These are phyloP conservation scores for Semaprochilodus insignis DNA, from an alignment of 2,797 vertebrate genomes.

Conservation along the genomic window DNA sequence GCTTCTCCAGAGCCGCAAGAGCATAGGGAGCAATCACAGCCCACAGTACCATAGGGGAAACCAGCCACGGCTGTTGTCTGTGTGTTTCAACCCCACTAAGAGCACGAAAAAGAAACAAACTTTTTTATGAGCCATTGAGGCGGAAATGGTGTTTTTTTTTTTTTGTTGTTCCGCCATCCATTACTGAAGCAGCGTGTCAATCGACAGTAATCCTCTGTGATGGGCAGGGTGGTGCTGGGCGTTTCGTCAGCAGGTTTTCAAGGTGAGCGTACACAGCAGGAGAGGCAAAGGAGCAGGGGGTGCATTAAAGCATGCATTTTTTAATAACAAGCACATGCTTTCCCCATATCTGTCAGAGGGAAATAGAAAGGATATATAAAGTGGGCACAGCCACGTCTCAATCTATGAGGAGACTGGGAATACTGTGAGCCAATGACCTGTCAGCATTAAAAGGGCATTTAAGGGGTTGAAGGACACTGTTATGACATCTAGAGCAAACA, in stretches of 20 bases:
- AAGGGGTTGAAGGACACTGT: background rate
- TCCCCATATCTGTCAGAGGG: slow-evolving; percentile 16
- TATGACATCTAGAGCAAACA: background rate
- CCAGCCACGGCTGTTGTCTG: background rate
- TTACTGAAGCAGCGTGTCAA: slow-evolving; percentile 33
- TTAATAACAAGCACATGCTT: slow-evolving; percentile 9
- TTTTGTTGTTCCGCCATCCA: slow-evolving; percentile 5
- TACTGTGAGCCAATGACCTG: slow-evolving; percentile 9
- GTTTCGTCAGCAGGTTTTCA: slow-evolving; percentile 45
- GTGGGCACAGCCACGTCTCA: background rate
- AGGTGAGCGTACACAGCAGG: slow-evolving; percentile 27
- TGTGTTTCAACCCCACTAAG: background rate
- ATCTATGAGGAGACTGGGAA: slow-evolving; percentile 2
- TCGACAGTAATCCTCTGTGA: slow-evolving; percentile 38
- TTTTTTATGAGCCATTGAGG: slow-evolving; percentile 24
- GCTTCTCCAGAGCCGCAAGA: slow-evolving; percentile 15
- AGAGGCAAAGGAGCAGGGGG: slow-evolving; percentile 3
- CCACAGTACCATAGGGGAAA: background rate
- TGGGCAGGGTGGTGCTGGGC: slow-evolving; percentile 11
- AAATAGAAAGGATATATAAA: slow-evolving; percentile 16
- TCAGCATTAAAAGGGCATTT: background rate
- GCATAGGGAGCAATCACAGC: slow-evolving; percentile 11
- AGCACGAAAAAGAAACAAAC: background rate
- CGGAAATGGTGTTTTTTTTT: slow-evolving; percentile 44
- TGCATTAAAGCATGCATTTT: slow-evolving; percentile 42